Percentiles rank a stretch among this genome's conserved stretches.
Conservation (phyloP, 2,113 vertebrate genomes). For the Ahaetulla prasina region DNA sequence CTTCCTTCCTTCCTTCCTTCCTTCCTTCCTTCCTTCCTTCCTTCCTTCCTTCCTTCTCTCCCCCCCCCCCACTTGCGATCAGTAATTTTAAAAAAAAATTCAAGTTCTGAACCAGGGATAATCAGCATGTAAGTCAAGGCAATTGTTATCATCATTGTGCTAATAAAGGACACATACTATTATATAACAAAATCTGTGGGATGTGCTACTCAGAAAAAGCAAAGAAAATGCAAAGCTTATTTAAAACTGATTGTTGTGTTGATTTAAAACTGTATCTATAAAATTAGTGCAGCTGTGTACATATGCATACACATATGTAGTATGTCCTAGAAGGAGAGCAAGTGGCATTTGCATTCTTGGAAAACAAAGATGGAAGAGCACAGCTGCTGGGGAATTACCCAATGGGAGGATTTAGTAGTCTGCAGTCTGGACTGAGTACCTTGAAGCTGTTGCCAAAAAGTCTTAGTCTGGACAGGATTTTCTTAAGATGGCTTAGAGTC, state of each 20-base stretch:
- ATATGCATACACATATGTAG: neutral
- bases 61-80: accelerated
- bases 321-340: neutral
- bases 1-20: no score
- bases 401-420: neutral
- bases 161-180: neutral
- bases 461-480: neutral
- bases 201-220: neutral
- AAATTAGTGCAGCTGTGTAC: neutral
- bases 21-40: no score
- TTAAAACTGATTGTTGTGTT: neutral
- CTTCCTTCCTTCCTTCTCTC: no score
- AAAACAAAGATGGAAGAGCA: neutral
- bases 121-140: neutral
- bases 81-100: neutral
- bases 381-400: neutral
- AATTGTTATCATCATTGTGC: neutral
- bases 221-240: neutral
- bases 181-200: neutral
- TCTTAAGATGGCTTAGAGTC: neutral
- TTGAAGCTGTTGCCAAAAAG: neutral
- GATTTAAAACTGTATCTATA: neutral
- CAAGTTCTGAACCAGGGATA: neutral
- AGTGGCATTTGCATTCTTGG: neutral
- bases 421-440: neutral